Evolutionary conservation across 2,888 invertebrate species (phyloP), one percentile per base, ranked within the genome.

Genomic region (Mesorhabditis spiculigera): DNA sequence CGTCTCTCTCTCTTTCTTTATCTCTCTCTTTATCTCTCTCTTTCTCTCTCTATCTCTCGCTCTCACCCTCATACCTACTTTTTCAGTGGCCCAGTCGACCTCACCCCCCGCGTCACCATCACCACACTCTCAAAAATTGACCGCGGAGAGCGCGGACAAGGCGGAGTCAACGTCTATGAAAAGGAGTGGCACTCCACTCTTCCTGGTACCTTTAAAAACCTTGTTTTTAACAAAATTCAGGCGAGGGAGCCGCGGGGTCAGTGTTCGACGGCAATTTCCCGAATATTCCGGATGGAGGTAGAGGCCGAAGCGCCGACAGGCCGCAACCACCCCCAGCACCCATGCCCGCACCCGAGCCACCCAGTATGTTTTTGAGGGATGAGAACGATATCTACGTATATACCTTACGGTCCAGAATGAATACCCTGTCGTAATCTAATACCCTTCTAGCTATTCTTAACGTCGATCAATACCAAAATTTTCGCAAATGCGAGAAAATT

Each of bases 101-200:
- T 83, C 43, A 77, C 81, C 43, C 84, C 84, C 28, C 73, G 75
- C n/a, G 82, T 84, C 5, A 79, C 80, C 5, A 78, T 84, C 8
- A 85, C 81, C 42, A 81, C 85, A 65, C 79, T 84, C 50, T 78
- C 82, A 44, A 77, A 80, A 61, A 81, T 84, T 10, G 84, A 84
- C 50, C 73, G 81, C 45, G 80, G 82, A 69, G 75, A 69, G 13
- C 78, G 75, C 45, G 85, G 85, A 10, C 78, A 76, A 8, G 81
- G 76, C 45, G 85, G 84, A 16, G 73, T 80, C 28, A 80, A 78
- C 65, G 76, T 85, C 61, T 78, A 78, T 68, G 82, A 85, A 65
- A 83, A 82, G 69, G 79, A 75, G 44, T 84, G 84, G 84, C 78
- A 79, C 66, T 74, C 73, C 42, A 80, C 80, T 16, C 74, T 76